Evolutionary conservation across 2,113 vertebrate genomes (phyloP), one percentile per base, ranked within the genome.

Genomic region (Strix uralensis): DNA sequence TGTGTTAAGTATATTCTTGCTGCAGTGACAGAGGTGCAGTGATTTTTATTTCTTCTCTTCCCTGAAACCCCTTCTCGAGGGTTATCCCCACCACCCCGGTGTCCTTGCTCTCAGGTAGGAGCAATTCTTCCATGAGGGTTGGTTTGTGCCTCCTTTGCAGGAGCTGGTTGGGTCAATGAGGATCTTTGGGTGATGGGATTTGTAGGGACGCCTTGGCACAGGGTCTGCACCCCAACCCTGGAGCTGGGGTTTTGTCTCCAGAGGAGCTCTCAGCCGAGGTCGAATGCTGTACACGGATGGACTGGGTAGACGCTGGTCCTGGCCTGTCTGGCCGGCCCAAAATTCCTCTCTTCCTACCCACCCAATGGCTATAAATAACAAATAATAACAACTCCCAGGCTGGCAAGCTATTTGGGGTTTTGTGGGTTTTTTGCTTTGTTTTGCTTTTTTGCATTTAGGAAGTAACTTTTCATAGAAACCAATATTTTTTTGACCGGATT

Each of bases 311-410:
- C 0, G 1, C 89, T 90, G 92, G 1, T 78, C 88, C 72, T 44
- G 88, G 44, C 61, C 79, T 32, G 83, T 40, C 80, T 96, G 82
- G 6, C 67, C 11, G 11, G 59, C 86, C 88, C 5, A 3, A 84
- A 95, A 90, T 90, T 84, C 80, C 77, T 96, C 62, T 67, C 52
- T 93, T 67, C 77, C 96, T 93, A 86, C 96, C 95, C 97, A 94
- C 96, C 93, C 94, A 11, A n/a, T 4, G 5, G 5, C 97, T 96
- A 95, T 96, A 96, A 96, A 97, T 92, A 96, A 74, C 92, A 89
- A 92, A 94, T 86, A 96, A 94, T 58, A 96, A 88, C 90, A 96
- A 21, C 95, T 93, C 72, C 73, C 44, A 36, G 36, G 81, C 93
- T 82, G 92, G 92, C 9, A 6, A 93, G 83, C 88, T 71, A 0